Evolutionary conservation across 2,888 invertebrate species (phyloP).

Genomic region (Tolmerus cingulatus): DNA sequence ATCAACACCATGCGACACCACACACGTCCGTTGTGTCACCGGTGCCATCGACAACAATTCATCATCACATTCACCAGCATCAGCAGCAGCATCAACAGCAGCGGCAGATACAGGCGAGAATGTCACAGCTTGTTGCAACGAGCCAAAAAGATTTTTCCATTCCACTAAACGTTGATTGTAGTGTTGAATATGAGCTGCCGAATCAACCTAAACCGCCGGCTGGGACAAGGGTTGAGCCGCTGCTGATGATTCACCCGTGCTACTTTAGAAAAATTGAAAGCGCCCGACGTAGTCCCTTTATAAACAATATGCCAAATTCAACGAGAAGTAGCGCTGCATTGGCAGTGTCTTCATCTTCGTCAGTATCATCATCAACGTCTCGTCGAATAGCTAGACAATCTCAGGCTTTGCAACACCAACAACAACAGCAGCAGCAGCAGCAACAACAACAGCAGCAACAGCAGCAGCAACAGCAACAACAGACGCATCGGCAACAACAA

Average conservation of each 20-base stretch:
- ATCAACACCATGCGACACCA: slow-evolving; percentile 43
- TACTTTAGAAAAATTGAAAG: slow-evolving; percentile 88
- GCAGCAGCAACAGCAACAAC: slow-evolving; percentile 56
- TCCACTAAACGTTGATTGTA: slow-evolving; percentile 89
- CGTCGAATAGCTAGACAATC: slow-evolving; percentile 46
- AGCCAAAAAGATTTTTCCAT: slow-evolving; percentile 81
- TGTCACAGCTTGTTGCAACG: slow-evolving; percentile 60
- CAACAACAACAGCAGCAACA: slow-evolving; percentile 55
- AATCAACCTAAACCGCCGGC: slow-evolving; percentile 88
- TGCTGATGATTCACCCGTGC: slow-evolving; percentile 89
- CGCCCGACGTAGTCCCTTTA: slow-evolving; percentile 81
- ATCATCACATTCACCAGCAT: slow-evolving; percentile 51
- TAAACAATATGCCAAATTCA: slow-evolving; percentile 80
- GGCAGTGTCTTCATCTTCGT: slow-evolving; percentile 49
- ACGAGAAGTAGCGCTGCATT: slow-evolving; percentile 63
- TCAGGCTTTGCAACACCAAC: slow-evolving; percentile 43
- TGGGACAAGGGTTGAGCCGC: slow-evolving; percentile 81
- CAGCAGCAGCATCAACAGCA: slow-evolving; percentile 46
- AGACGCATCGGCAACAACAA: slow-evolving; percentile 53
- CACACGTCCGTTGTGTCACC: slow-evolving; percentile 52
- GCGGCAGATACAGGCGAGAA: slow-evolving; percentile 36
- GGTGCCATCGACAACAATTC: slow-evolving; percentile 48
- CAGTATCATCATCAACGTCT: slow-evolving; percentile 53
- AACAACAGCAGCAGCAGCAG: slow-evolving; percentile 51
- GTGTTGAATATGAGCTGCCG: slow-evolving; percentile 90